A percentile compares a stretch with the other conserved stretches of the same genome.
Conservation (phyloP, 1,140 invertebrate species). For the Bombyx mori region DNA sequence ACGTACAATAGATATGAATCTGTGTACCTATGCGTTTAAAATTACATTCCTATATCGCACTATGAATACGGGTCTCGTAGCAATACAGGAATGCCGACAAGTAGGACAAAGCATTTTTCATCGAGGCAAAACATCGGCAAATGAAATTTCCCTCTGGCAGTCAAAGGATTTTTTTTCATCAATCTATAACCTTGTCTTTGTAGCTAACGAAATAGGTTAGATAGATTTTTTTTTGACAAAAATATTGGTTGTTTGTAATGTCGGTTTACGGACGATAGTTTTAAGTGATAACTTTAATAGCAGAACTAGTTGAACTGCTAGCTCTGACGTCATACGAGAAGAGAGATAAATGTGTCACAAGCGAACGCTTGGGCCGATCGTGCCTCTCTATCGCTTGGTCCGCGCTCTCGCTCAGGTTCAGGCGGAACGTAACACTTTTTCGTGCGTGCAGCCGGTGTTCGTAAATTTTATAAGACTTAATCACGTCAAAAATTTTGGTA, state of each 20-base stretch:
- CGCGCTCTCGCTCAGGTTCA: neutral
- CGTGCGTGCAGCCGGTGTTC: too few species aligned
- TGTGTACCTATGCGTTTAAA: neutral
- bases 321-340: too few species aligned
- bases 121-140: constrained; percentile 4
- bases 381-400: too few species aligned
- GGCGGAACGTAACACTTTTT: neutral
- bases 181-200: neutral
- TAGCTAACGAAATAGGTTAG: neutral
- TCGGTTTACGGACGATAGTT: neutral
- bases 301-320: neutral
- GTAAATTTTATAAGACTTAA: too few species aligned
- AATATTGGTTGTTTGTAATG: neutral
- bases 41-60: neutral
- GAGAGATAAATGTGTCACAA: neutral
- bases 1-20: neutral
- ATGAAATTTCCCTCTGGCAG: constrained; percentile 5
- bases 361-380: neutral
- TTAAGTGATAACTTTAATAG: neutral
- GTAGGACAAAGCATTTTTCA: constrained; percentile 14
- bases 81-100: neutral
- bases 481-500: too few species aligned
- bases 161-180: neutral
- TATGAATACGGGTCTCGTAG: neutral
- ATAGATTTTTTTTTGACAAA: neutral